Evolutionary conservation across 2,888 invertebrate species (phyloP).

Genomic region (Chrysodeixis includens): DNA sequence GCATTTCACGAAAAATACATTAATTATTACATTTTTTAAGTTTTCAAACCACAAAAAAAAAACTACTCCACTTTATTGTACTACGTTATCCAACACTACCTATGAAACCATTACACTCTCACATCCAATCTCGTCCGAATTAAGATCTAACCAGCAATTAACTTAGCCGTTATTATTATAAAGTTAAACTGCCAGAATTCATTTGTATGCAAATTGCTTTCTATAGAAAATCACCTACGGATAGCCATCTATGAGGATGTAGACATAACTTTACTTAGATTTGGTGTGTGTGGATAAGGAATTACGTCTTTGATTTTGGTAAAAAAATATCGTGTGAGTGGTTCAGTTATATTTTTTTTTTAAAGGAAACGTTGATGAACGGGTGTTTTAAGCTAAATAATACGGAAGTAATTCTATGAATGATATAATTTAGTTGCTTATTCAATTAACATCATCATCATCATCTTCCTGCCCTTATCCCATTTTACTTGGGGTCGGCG

Average conservation of each 20-base stretch:
- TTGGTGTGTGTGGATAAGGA: slow-evolving; percentile 42
- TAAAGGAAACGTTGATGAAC: no score
- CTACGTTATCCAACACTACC: not conserved
- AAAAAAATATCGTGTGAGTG: no score
- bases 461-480: no score
- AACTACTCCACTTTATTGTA: not conserved
- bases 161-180: slow-evolving; percentile 39
- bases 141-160: slow-evolving; percentile 52
- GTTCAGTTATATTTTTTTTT: no score
- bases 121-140: slow-evolving; percentile 41
- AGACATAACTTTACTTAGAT: slow-evolving; percentile 40
- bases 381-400: no score
- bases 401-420: no score
- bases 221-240: slow-evolving; percentile 52
- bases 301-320: no score
- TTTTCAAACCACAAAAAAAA: not conserved
- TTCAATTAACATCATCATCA: no score
- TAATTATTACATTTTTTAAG: no score
- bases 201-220: slow-evolving; percentile 66
- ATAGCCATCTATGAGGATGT: slow-evolving; percentile 51
- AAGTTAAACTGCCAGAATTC: slow-evolving; percentile 55
- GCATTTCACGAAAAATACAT: no score
- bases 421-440: no score
- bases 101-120: slow-evolving; percentile 18
- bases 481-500: no score